Base-by-base conservation (phyloP, 2,797 vertebrate species). In the Threskiornis aethiopicus region DNA sequence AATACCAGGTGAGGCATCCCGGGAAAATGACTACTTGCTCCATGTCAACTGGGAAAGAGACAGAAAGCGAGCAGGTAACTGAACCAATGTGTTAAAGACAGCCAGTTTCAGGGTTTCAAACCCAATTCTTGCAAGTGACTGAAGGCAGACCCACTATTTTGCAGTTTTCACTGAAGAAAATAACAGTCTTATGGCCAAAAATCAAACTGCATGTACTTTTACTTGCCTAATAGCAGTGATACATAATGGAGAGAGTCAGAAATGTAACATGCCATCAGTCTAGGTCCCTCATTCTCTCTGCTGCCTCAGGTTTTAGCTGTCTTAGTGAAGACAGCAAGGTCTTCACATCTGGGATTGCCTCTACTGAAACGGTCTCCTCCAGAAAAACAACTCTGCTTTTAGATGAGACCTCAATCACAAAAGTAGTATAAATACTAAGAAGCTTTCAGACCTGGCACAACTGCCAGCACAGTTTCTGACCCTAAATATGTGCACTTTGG, bases 231-330 rank as follows among this genome's bases (percentile, higher is more conserved):
- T 0, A 49, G 52, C 61, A 37, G 10, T 16, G 41, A 90, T 86
- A 78, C 33, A 11, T 28, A 28, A 16, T 6, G 37, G 55, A 54
- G 13, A 19, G 31, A 49, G 26, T 44, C 39, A 62, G 47, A 91
- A 69, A 49, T 6, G 6, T 20, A 46, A 5, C 49, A n/a, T 3
- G 0, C 17, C 37, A 59, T 54, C 18, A 9, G 33, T 3, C 24
- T 77, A 52, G 6, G 11, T 28, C 5, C 35, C 16, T 46, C 62
- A 26, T 16, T 20, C 5, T 24, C 80, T 37, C 47, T 80, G 41
- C 28, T 69, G 37, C 52, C 52, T 44, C 57, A 33, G 26, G 16
- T 52, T 86, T 37, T 71, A 79, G 26, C 52, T 52, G 31, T 11
- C 24, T 19, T 31, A 13, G 5, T 21, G 41, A 84, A 42, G 47